A percentile compares a stretch with the other conserved stretches of the same genome.
These are phyloP conservation scores for Enoplosus armatus DNA, from an alignment of 2,797 vertebrate genomes.

Conservation along the genomic window DNA sequence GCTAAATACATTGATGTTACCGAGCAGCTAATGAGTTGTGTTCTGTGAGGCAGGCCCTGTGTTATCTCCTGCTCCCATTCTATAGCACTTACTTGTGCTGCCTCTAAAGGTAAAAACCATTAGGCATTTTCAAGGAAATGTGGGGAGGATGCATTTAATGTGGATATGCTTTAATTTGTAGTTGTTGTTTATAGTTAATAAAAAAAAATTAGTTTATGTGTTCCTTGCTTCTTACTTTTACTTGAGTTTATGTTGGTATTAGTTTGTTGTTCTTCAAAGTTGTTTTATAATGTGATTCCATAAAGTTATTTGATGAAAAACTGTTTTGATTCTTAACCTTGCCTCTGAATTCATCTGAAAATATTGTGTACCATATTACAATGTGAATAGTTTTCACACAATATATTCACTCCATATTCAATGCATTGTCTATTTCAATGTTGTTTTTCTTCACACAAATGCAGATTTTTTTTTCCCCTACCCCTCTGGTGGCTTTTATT, in stretches of 20 bases:
- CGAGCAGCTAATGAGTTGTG: not conserved
- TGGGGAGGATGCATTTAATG: no score
- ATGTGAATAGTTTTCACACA: not conserved
- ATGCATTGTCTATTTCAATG: not conserved
- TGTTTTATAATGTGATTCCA: no score
- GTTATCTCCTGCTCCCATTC: not conserved
- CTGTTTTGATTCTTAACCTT: no score
- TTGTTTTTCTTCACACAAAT: not conserved
- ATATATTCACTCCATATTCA: not conserved
- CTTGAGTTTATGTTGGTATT: not conserved
- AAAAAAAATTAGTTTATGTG: not conserved
- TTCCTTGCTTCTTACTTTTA: not conserved
- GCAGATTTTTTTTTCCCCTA: accelerated
- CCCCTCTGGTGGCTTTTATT: conserved; percentile 38
- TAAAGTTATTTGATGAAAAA: not conserved
- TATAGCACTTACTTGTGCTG: not conserved
- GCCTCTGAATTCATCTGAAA: not conserved
- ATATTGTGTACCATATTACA: not conserved
- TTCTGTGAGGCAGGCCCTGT: not conserved
- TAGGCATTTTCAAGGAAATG: not conserved
- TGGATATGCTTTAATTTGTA: not conserved
- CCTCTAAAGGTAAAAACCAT: not conserved
- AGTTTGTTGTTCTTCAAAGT: not conserved
- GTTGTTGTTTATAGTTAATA: not conserved
- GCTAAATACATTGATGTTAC: not conserved